A percentile compares a stretch with the other conserved stretches of the same genome.
Conservation (phyloP, 2,797 vertebrate genomes). For the Dallia pectoralis region DNA sequence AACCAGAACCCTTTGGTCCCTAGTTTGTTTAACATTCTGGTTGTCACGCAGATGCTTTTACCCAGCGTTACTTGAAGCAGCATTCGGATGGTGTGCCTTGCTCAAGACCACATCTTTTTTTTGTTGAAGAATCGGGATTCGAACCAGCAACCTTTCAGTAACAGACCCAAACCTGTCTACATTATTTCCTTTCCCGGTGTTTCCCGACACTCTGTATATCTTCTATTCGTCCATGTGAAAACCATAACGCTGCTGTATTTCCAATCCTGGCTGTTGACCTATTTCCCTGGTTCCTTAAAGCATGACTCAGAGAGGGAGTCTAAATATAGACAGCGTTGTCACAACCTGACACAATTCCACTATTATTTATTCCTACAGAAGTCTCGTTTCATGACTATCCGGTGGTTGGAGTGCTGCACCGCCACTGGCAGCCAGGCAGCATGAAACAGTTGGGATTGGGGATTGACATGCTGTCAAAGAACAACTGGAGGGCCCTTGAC, state of each 20-base stretch:
- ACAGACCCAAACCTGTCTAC: too few relatives aligned
- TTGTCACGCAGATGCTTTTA: too few relatives aligned
- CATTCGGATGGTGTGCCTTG: too few relatives aligned
- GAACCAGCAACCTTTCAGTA: too few relatives aligned
- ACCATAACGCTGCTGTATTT: neutral
- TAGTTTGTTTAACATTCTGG: too few relatives aligned
- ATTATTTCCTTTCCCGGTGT: neutral
- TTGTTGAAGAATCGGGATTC: too few relatives aligned
- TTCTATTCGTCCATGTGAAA: neutral
- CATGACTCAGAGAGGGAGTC: constrained; percentile 5
- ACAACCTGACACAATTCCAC: constrained; percentile 8
- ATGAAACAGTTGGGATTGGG: neutral
- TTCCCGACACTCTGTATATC: neutral
- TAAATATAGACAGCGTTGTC: constrained; percentile 1
- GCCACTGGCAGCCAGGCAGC: neutral
- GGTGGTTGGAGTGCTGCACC: neutral
- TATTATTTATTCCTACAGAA: neutral
- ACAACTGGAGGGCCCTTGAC: neutral
- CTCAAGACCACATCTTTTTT: too few relatives aligned
- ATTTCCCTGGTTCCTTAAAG: constrained; percentile 11
- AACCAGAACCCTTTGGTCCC: too few relatives aligned
- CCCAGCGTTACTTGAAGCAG: too few relatives aligned
- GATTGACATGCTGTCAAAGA: neutral
- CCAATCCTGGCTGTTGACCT: neutral
- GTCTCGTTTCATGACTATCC: constrained; percentile 3